Evolutionary conservation across 2,888 invertebrate species (phyloP).

Genomic region (Epinotia brunnichana): DNA sequence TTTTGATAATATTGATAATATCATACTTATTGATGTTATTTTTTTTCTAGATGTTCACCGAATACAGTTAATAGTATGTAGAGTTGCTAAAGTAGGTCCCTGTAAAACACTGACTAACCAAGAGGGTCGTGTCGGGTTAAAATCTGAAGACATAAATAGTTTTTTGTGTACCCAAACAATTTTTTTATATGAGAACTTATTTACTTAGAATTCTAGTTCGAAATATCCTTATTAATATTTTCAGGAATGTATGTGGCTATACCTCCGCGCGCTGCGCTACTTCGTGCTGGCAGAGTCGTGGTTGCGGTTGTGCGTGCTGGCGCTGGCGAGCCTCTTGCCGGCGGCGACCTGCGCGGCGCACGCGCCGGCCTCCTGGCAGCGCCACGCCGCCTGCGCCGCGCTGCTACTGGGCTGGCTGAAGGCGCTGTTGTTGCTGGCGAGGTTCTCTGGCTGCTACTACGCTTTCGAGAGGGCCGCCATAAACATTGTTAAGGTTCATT

Average conservation of each 20-base stretch:
- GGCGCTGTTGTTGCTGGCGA: constrained; percentile 67
- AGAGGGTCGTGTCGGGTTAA: too few species aligned
- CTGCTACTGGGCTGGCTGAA: constrained; percentile 71
- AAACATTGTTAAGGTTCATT: constrained; percentile 66
- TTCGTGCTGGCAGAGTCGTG: not conserved
- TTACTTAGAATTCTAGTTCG: too few species aligned
- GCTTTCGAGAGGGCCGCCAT: constrained; percentile 67
- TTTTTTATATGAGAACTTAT: too few species aligned
- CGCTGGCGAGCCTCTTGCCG: not conserved
- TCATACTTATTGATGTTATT: too few species aligned
- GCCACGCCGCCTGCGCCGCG: constrained; percentile 46
- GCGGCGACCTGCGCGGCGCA: not conserved
- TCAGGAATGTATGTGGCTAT: constrained; percentile 21
- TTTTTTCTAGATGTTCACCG: too few species aligned
- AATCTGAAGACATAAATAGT: too few species aligned
- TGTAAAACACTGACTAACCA: too few species aligned
- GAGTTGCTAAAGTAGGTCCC: too few species aligned
- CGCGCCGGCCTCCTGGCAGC: constrained; percentile 5
- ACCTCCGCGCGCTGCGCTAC: not conserved
- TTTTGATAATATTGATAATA: too few species aligned
- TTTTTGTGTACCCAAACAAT: too few species aligned
- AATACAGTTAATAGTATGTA: too few species aligned
- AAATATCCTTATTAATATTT: constrained; percentile 2
- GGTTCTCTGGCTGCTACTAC: constrained; percentile 68
- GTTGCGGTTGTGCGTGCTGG: constrained; percentile 6